A percentile compares a stretch with the other conserved stretches of the same genome.
These are phyloP conservation scores for Drosophila kurseongensis DNA, from an alignment of 1,140 invertebrate species.

Conservation along the genomic window DNA sequence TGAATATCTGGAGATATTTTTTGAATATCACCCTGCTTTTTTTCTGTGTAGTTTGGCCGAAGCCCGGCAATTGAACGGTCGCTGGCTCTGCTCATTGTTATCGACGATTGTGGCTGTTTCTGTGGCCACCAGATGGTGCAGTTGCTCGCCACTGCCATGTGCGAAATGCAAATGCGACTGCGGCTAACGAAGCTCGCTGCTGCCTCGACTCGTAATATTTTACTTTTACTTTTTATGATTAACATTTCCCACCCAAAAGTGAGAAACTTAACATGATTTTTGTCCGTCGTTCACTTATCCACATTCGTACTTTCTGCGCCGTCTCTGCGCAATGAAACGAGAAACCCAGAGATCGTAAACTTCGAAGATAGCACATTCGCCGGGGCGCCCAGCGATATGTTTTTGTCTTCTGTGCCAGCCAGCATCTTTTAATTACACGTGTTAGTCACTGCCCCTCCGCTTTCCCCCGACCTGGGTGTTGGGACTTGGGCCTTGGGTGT, in stretches of 20 bases:
- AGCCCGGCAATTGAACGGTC: constrained; percentile 43
- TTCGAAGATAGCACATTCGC: constrained; percentile 53
- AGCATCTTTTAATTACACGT: constrained; percentile 68
- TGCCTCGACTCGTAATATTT: constrained; percentile 62
- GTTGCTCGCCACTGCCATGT: constrained; percentile 53
- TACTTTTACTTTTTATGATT: constrained; percentile 81
- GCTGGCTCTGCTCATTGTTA: constrained; percentile 53
- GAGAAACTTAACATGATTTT: constrained; percentile 75
- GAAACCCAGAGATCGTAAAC: constrained; percentile 77
- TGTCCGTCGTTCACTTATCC: constrained; percentile 28
- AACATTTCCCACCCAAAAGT: constrained; percentile 80
- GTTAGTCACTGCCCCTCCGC: constrained; percentile 42
- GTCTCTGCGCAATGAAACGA: constrained; percentile 66
- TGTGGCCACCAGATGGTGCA: constrained; percentile 17
- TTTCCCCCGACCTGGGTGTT: neutral
- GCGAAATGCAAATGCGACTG: constrained; percentile 72
- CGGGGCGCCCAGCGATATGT: constrained; percentile 19
- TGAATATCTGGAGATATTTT: too few species aligned
- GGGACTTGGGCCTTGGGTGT: constrained; percentile 31
- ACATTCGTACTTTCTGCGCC: constrained; percentile 64
- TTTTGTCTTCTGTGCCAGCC: constrained; percentile 47
- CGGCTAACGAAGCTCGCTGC: constrained; percentile 56
- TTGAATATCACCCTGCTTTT: neutral
- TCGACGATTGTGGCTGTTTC: constrained; percentile 47
- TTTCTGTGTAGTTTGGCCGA: constrained; percentile 2